Conservation (phyloP, 1,140 invertebrate species). For the Battus philenor region DNA sequence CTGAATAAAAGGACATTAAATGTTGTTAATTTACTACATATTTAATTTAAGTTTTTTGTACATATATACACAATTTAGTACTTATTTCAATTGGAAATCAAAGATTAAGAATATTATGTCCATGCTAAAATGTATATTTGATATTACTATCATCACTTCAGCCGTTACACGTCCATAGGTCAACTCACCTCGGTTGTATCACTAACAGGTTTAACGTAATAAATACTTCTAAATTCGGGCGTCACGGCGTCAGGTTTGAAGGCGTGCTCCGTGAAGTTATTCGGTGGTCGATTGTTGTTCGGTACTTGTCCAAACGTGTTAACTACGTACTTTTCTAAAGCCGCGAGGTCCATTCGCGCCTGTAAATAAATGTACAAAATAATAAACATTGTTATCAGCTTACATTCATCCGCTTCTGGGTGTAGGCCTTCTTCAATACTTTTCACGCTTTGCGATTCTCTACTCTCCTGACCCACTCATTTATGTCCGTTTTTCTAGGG, state of each 20-base stretch:
- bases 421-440: no score
- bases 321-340: conserved; percentile 78
- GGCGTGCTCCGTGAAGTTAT: conserved; percentile 74
- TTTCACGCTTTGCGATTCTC: no score
- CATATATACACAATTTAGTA: not conserved
- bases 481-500: no score
- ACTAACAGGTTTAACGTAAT: conserved; percentile 88
- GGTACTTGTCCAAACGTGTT: conserved; percentile 77
- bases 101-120: no score
- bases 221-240: conserved; percentile 82
- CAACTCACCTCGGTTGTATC: conserved; percentile 79
- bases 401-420: no score
- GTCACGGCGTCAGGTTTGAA: conserved; percentile 58
- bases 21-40: no score
- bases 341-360: conserved; percentile 86
- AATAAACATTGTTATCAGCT: not conserved
- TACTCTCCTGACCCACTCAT: no score
- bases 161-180: no score
- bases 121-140: no score
- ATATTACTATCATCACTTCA: no score
- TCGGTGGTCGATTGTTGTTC: conserved; percentile 78
- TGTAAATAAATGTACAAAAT: conserved; percentile 38
- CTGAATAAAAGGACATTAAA: no score
- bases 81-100: not conserved
- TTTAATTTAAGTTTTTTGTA: no score